Evolutionary conservation across 2,888 invertebrate species (phyloP).

Genomic region (Rosalia funebris): DNA sequence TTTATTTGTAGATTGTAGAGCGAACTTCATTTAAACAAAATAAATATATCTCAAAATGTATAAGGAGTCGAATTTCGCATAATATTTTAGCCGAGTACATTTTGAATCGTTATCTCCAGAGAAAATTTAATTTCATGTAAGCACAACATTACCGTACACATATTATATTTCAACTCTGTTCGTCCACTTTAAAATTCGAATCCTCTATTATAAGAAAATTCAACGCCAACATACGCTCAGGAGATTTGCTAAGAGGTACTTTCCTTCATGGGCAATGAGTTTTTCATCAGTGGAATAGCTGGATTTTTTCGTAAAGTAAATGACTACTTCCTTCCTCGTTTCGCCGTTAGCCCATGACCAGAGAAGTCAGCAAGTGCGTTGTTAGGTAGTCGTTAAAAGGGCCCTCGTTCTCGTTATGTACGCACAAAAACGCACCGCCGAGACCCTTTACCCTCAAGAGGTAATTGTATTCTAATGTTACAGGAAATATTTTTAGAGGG

Average conservation of each 20-base stretch:
- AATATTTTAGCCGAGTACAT: no score
- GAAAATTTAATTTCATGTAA: no score
- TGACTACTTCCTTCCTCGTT: slow-evolving; percentile 21
- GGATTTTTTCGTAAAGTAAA: slow-evolving; percentile 21
- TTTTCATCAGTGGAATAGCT: slow-evolving; percentile 26
- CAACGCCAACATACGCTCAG: slow-evolving; percentile 3
- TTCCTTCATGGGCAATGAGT: slow-evolving; percentile 23
- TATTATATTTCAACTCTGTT: no score
- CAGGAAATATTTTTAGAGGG: slow-evolving; percentile 16
- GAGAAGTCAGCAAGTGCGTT: slow-evolving; percentile 15
- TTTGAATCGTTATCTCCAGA: no score
- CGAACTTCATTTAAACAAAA: no score
- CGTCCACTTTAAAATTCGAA: background rate
- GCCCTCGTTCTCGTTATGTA: slow-evolving; percentile 11
- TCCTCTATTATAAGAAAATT: slow-evolving; percentile 1
- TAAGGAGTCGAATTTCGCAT: no score
- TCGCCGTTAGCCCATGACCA: slow-evolving; percentile 11
- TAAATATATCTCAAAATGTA: no score
- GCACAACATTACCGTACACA: no score
- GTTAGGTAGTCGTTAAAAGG: slow-evolving; percentile 16
- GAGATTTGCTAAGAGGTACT: slow-evolving; percentile 22
- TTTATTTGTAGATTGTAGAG: no score
- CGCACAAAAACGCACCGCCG: slow-evolving; percentile 9
- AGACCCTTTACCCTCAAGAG: slow-evolving; percentile 11
- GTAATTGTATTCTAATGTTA: slow-evolving; percentile 26